Percentiles rank a stretch among this genome's conserved stretches.
Conservation (phyloP, 2,113 vertebrate species). For the Progne subis region DNA sequence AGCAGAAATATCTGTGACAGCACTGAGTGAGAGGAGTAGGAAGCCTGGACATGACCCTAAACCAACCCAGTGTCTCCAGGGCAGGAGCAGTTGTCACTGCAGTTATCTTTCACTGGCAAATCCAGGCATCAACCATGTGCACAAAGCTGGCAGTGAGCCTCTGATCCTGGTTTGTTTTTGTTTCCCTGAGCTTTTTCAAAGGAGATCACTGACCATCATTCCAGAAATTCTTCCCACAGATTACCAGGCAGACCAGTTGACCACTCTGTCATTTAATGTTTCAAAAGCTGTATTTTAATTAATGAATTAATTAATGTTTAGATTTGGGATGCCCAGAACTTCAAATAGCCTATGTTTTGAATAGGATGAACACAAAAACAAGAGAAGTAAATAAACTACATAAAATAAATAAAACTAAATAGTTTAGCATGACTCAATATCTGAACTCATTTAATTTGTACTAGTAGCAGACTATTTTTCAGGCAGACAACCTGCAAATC, state of each 20-base stretch:
- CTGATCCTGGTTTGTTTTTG: not conserved
- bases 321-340: not conserved
- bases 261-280: not conserved
- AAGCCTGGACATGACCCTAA: not conserved
- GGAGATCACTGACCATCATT: not conserved
- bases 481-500: not conserved
- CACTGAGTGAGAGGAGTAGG: accelerated
- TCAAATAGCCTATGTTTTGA: not conserved
- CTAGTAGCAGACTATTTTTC: not conserved
- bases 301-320: not conserved
- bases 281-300: not conserved
- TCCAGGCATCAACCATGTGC: not conserved
- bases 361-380: not conserved
- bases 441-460: not conserved
- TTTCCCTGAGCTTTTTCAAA: not conserved
- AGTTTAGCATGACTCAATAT: not conserved
- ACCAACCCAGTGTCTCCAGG: not conserved
- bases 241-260: not conserved
- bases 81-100: not conserved
- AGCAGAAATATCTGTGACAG: not conserved
- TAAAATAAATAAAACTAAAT: not conserved
- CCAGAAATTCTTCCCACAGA: not conserved
- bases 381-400: not conserved
- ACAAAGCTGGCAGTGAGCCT: not conserved
- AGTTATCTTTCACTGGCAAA: not conserved